phyloP scores from a whole-genome alignment of 2,888 invertebrate genomes.

The Homarus gammarus region DNA sequence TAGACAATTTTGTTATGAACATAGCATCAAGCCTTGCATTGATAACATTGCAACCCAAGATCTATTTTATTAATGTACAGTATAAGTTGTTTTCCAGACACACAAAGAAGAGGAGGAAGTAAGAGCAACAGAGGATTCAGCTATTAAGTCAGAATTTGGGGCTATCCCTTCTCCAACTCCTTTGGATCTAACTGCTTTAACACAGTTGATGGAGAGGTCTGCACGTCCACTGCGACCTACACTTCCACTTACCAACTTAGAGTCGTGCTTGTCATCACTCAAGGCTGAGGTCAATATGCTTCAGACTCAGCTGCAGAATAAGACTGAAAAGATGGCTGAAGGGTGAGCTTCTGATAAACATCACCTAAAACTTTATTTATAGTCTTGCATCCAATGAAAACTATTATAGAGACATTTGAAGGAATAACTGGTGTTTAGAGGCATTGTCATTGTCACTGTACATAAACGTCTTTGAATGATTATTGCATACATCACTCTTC shows the following conservation, averaged over 20 bases:
- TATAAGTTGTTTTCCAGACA: constrained; percentile 5
- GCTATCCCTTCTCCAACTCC: constrained; percentile 61
- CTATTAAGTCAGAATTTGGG: constrained; percentile 37
- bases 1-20: too few species aligned
- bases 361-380: background rate
- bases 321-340: constrained; percentile 14
- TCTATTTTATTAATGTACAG: too few species aligned
- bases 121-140: constrained; percentile 23
- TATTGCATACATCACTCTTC: too few species aligned
- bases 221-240: constrained; percentile 17
- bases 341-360: constrained; percentile 23
- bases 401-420: too few species aligned
- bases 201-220: constrained; percentile 61
- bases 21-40: too few species aligned
- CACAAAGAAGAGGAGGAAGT: constrained; percentile 40
- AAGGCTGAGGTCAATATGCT: constrained; percentile 58
- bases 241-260: constrained; percentile 45
- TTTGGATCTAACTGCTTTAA: constrained; percentile 41
- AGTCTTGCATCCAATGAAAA: background rate
- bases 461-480: too few species aligned
- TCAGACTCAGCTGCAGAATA: constrained; percentile 60
- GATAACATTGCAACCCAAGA: too few species aligned
- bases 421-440: too few species aligned
- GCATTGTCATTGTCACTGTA: too few species aligned
- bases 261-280: constrained; percentile 62